phyloP scores from a whole-genome alignment of 2,797 vertebrate species.

The Euthynnus affinis region DNA sequence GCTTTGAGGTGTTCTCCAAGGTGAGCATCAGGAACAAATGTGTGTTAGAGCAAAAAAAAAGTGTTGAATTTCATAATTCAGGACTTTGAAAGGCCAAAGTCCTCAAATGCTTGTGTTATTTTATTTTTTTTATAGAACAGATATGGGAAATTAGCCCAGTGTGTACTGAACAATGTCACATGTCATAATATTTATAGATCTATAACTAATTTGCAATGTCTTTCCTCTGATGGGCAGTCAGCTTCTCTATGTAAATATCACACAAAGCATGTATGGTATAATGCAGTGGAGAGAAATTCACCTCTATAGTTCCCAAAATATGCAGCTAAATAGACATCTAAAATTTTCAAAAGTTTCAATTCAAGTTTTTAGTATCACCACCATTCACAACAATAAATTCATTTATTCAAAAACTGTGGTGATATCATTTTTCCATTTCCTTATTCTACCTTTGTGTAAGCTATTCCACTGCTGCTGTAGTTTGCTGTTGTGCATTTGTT shows the following conservation, averaged over 20 bases:
- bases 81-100: not conserved
- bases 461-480: too few species aligned
- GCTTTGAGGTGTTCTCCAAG: constrained; percentile 81
- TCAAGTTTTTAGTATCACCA: not conserved
- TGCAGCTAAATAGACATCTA: not conserved
- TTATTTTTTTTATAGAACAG: not conserved
- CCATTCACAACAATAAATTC: not conserved
- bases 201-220: not conserved
- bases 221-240: too few species aligned
- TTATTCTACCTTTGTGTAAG: too few species aligned
- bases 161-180: not conserved
- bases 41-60: not conserved
- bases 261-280: not conserved
- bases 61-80: not conserved
- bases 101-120: not conserved
- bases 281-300: not conserved
- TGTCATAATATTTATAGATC: not conserved
- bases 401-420: too few species aligned
- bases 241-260: constrained; percentile 11
- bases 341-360: too few species aligned
- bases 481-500: too few species aligned
- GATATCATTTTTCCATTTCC: too few species aligned
- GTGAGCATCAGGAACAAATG: constrained; percentile 66
- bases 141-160: not conserved
- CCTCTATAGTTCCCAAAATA: not conserved